phyloP scores from a whole-genome alignment of 1,140 invertebrate genomes.

The Zaprionus vittiger region DNA sequence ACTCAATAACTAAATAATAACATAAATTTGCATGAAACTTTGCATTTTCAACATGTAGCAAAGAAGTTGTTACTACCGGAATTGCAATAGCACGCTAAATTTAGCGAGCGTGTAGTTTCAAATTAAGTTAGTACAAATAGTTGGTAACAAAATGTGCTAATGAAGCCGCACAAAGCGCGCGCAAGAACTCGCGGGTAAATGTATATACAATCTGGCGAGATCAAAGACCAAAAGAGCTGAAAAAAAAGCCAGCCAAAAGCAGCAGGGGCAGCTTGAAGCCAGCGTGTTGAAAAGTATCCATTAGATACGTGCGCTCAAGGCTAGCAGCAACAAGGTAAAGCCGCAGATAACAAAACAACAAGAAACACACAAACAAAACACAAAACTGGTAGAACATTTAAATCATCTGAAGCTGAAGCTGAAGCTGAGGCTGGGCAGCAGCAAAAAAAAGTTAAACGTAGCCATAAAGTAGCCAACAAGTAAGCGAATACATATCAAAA shows the following conservation, averaged over 20 bases:
- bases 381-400: conserved; percentile 75
- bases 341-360: conserved; percentile 46
- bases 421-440: conserved; percentile 11
- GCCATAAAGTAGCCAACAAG: conserved; percentile 51
- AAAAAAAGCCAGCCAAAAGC: conserved; percentile 20
- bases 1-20: neutral
- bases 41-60: too few species aligned
- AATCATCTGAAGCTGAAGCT: conserved; percentile 60
- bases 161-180: conserved; percentile 45
- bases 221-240: conserved; percentile 12
- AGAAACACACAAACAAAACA: conserved; percentile 14
- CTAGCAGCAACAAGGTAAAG: conserved; percentile 58
- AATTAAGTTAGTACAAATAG: conserved; percentile 64
- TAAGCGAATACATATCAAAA: conserved; percentile 62
- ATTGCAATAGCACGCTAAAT: neutral
- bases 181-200: conserved; percentile 30
- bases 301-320: conserved; percentile 75
- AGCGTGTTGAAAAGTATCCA: conserved; percentile 75
- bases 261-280: conserved; percentile 53
- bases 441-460: conserved; percentile 26
- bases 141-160: conserved; percentile 53
- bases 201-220: conserved; percentile 28
- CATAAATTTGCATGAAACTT: neutral
- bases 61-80: too few species aligned
- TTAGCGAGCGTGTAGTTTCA: conserved; percentile 25